These are phyloP conservation scores for Omphaloscelis lunosa DNA, from an alignment of 2,888 invertebrate genomes.

Conservation along the genomic window DNA sequence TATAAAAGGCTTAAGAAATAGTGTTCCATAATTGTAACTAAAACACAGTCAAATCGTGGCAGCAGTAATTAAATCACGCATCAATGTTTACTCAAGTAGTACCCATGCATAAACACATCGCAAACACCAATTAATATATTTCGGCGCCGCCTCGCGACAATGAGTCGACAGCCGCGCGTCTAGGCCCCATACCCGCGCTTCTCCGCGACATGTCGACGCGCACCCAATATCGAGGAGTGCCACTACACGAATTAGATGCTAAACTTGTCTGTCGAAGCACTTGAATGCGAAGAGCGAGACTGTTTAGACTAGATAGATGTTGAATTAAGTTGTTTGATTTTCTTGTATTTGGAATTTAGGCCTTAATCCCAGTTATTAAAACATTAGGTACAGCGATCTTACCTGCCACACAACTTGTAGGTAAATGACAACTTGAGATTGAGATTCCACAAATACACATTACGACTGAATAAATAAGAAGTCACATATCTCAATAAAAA, in stretches of 20 bases:
- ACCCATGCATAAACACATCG: conserved; percentile 15
- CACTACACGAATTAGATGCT: conserved; percentile 38
- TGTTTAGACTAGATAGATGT: background rate
- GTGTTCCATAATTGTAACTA: background rate
- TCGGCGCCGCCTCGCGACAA: background rate
- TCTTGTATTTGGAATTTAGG: background rate
- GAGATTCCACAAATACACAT: background rate
- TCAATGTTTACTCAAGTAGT: background rate
- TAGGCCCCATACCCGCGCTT: background rate
- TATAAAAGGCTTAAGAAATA: background rate
- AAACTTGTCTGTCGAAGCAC: conserved; percentile 26
- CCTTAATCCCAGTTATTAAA: background rate
- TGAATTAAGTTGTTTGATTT: conserved; percentile 1
- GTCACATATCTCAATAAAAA: conserved; percentile 14
- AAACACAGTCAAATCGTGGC: background rate
- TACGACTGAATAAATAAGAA: background rate
- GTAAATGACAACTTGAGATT: background rate
- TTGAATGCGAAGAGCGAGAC: conserved; percentile 8
- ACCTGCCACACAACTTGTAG: background rate
- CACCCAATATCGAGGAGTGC: conserved; percentile 34
- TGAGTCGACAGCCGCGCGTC: conserved; percentile 15
- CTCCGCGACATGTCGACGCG: conserved; percentile 27
- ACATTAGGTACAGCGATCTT: no score
- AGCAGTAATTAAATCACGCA: background rate
- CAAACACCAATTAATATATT: conserved; percentile 47